Evolutionary conservation across 2,113 vertebrate genomes (phyloP), one percentile per base, ranked within the genome.

Genomic region (Mionectes macconnelli): DNA sequence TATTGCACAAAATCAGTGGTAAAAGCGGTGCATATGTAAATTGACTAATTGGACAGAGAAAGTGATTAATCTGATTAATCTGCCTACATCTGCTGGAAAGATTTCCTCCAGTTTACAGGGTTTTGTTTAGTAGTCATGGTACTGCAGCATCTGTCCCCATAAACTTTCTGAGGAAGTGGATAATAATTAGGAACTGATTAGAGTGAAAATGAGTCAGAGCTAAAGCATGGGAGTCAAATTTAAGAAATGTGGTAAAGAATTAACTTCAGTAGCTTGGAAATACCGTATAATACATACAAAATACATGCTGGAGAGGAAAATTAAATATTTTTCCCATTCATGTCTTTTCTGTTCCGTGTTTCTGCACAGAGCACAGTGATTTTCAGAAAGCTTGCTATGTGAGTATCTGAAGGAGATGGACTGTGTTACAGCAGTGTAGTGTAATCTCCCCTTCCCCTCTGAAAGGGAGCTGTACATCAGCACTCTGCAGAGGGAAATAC

Each of bases 151-250:
- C 40, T 67, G 49, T 83, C 40, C 31, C n/a, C 25, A 40, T 30
- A 73, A 93, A 73, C 57, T 47, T 68, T 56, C 69, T 39, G 45
- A 72, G 75, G 57, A 90, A 68, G 20, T 39, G 53, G 69, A 8
- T 78, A 70, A 79, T 87, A 67, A 91, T 81, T 93, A 87, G 37
- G 50, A 57, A 57, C 55, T 90, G 63, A 91, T 93, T 88, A 69
- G 40, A 59, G 44, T 52, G 35, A 91, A 67, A 94, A 72, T 87
- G 92, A 89, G 59, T 92, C 88, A 91, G 78, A 73, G 55, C 31
- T 57, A 21, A 87, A 93, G 52, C 42, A 63, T 24, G n/a, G 9
- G 6, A 91, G 40, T 72, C 31, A 44, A 56, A 93, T 84, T 81
- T 78, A 91, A n/a, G 66, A 66, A 22, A 85, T 85, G 83, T 90